These are phyloP conservation scores for Melanostoma scalare DNA, from an alignment of 2,888 invertebrate genomes.

Conservation along the genomic window DNA sequence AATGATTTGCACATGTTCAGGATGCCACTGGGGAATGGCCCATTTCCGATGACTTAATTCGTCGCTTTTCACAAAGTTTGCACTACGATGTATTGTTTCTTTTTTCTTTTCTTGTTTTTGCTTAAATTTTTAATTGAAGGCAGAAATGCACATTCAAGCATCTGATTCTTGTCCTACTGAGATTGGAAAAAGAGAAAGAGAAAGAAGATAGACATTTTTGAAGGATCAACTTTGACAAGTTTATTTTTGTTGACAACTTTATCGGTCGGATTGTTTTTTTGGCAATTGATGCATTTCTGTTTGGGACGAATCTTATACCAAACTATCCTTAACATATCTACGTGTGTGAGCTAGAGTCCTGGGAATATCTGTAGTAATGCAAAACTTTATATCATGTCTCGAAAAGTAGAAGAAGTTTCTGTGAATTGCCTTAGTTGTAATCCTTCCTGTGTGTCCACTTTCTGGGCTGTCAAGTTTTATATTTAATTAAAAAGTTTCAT, in stretches of 20 bases:
- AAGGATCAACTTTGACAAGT: conserved; percentile 53
- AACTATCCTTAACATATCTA: conserved; percentile 49
- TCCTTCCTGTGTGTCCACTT: conserved; percentile 58
- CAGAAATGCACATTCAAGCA: conserved; percentile 43
- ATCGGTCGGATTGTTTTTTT: conserved; percentile 60
- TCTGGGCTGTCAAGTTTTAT: conserved; percentile 66
- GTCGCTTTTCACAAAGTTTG: conserved; percentile 34
- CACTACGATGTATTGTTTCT: not conserved
- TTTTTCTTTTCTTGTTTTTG: conserved; percentile 28
- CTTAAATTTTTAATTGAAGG: conserved; percentile 53
- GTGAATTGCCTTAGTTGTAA: conserved; percentile 48
- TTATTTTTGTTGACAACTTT: conserved; percentile 63
- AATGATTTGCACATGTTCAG: conserved; percentile 71
- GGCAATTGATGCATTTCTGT: conserved; percentile 63
- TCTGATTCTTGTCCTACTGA: conserved; percentile 23
- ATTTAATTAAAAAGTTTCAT: conserved; percentile 72
- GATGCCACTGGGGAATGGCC: conserved; percentile 57
- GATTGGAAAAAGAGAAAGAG: not conserved
- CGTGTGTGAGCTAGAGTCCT: not conserved
- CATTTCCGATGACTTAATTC: conserved; percentile 60
- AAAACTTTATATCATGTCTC: conserved; percentile 60
- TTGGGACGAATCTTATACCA: conserved; percentile 46
- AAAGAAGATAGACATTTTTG: not conserved
- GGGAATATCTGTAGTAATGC: conserved; percentile 11
- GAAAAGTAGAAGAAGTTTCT: conserved; percentile 37